Base-by-base conservation (phyloP, 2,888 invertebrate species). In the Ichneumon xanthorius region DNA sequence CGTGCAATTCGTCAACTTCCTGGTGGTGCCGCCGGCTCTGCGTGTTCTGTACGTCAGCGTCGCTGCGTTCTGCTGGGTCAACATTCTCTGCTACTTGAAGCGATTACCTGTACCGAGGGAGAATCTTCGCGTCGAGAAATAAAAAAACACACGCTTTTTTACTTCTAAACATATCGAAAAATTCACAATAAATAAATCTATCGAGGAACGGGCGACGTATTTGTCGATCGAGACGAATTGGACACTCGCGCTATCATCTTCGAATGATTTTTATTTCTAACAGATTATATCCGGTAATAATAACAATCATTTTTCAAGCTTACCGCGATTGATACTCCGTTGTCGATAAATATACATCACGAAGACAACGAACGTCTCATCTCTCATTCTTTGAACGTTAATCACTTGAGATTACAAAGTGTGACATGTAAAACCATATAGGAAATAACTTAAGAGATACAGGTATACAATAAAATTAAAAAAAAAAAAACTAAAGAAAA, bases 31-130 rank as follows among this genome's bases (percentile, higher is more conserved):
- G 0, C 95, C 97, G 0, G 94, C 96, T 75, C 95, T 96, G 82
- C 95, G 98, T 19, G 97, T 98, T 0, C 95, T 96, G 1, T 98
- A 97, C 91, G 97, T 98, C 37, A 97, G 97, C 0, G 94, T 96
- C 0, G 97, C 96, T 71, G 96, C 97, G 0, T 97, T 98, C 89
- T 93, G 96, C 33, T 98, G 98, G 98, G 97, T 97, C 82, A 98
- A 98, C 91, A 96, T 98, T 78, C 94, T 98, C 33, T 98, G 97
- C 92, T 97, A 96, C 93, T 96, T 98, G 85, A 98, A 98, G 81
- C 89, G 89, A 72, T 75, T 85, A 30, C 91, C 92, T 37, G 50
- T 87, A 11, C 78, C 78, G 4, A 77, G 16, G 33, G 72, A 76
- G 19, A 79, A 40, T 9, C 2, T 45, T 53, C 70, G 9, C 30